Evolutionary conservation across 2,888 invertebrate genomes (phyloP).

Genomic region (Thera britannica): DNA sequence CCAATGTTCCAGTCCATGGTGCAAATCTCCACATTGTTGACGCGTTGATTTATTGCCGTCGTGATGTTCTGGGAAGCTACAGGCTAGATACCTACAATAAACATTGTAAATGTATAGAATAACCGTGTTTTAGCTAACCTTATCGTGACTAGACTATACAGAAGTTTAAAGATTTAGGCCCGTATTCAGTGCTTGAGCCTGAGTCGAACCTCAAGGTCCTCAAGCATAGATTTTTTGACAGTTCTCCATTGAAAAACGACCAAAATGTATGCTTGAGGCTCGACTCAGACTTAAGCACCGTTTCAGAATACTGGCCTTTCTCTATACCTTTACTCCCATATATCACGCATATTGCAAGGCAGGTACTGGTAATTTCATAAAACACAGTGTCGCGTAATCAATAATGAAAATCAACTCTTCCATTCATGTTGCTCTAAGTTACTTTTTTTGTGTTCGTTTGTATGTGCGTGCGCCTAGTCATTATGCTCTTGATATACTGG

Average conservation of each 20-base stretch:
- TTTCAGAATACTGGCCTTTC: too few species aligned
- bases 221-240: too few species aligned
- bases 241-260: too few species aligned
- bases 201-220: too few species aligned
- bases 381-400: background rate
- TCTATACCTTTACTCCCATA: too few species aligned
- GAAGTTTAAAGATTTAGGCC: too few species aligned
- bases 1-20: background rate
- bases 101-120: constrained; percentile 11
- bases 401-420: constrained; percentile 3
- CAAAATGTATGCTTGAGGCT: too few species aligned
- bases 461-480: constrained; percentile 18
- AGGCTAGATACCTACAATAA: constrained; percentile 13
- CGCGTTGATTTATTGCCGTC: constrained; percentile 34
- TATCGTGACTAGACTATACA: too few species aligned
- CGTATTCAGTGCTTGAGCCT: too few species aligned
- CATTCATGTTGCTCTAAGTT: constrained; percentile 8
- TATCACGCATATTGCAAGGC: too few species aligned
- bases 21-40: constrained; percentile 31
- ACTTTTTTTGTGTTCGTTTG: constrained; percentile 1
- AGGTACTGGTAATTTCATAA: background rate
- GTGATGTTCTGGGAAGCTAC: constrained; percentile 36
- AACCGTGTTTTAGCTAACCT: background rate
- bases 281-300: too few species aligned
- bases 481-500: constrained; percentile 22